phyloP scores from a whole-genome alignment of 2,888 invertebrate species.

The Acronicta aceris region DNA sequence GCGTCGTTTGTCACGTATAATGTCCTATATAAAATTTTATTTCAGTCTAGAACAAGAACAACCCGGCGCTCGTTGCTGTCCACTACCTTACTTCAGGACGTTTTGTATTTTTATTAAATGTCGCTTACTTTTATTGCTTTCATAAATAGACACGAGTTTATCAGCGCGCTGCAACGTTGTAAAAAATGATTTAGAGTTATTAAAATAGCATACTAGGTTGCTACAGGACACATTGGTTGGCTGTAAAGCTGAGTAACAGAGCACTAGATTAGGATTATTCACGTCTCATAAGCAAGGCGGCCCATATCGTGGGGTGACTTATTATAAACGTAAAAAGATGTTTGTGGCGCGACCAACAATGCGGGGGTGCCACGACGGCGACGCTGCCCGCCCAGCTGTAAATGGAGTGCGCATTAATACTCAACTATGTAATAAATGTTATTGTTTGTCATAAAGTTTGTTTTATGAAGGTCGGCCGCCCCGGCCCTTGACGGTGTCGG shows the following conservation, averaged over 20 bases:
- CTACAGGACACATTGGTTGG: conserved; percentile 8
- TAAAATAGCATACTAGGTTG: background rate
- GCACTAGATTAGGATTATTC: conserved; percentile 70
- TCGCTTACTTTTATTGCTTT: conserved; percentile 60
- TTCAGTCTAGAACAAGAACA: conserved; percentile 75
- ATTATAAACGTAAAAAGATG: conserved; percentile 64
- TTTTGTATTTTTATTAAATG: conserved; percentile 71
- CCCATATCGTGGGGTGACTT: conserved; percentile 61
- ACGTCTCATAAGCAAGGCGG: conserved; percentile 65
- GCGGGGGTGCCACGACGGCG: conserved; percentile 73
- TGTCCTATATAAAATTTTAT: conserved; percentile 81
- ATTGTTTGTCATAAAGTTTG: conserved; percentile 87
- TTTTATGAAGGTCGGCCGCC: conserved; percentile 83
- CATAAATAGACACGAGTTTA: conserved; percentile 61
- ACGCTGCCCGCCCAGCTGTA: conserved; percentile 79
- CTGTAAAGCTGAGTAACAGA: conserved; percentile 52
- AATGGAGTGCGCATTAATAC: conserved; percentile 85
- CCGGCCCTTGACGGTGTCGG: conserved; percentile 71
- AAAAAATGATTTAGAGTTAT: conserved; percentile 7
- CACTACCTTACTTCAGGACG: conserved; percentile 65
- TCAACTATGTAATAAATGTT: conserved; percentile 87
- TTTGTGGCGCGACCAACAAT: conserved; percentile 72
- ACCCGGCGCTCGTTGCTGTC: conserved; percentile 71
- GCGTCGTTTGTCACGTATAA: conserved; percentile 81
- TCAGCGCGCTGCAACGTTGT: conserved; percentile 34